Base-by-base conservation (phyloP, 2,113 vertebrate species). In the Panthera tigris region DNA sequence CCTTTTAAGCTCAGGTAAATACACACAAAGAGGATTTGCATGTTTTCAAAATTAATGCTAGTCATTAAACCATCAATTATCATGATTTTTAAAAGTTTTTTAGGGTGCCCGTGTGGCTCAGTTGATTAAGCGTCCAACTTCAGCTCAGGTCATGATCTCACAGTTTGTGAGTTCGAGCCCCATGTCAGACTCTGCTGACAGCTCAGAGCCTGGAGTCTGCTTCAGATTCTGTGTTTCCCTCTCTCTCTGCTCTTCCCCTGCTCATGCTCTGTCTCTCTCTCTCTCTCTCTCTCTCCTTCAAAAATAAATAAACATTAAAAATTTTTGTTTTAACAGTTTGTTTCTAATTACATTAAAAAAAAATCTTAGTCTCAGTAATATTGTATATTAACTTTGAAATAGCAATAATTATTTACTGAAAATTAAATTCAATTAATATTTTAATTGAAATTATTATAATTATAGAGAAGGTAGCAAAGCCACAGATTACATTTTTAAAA, bases 1-100 rank as follows among this genome's bases (percentile, higher is more conserved):
- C 69, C 98, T 98, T 98, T 97, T 97, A 97, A 98, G 92, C 89
- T 98, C 69, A 98, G 39, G 61, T 98, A 98, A 97, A 97, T 95
- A 94, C 14, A 94, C n/a, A 97, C n/a, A 96, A 97, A 97, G 61
- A 7, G 19, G 1, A 83, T 94, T 96, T 93, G 6, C 9, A 68
- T 93, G 52, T 63, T 87, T 92, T 89, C 23, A 86, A 81, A 93
- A 95, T 95, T 78, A 95, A 93, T 95, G 96, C 48, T 76, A 78
- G 31, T 82, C 41, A 90, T 68, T 55, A 93, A 97, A 69, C 85
- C 80, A 88, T 94, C 50, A 88, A 78, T 98, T 95, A 85, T 80
- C 48, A 25, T 41, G 16, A 91, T 57, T 78, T 84, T 63, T 6
- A 63, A 82, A 91, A 74, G 10, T 45, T 45, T 45, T 45, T 45